phyloP scores from a whole-genome alignment of 2,113 vertebrate genomes.

The Prietella phreatophila region DNA sequence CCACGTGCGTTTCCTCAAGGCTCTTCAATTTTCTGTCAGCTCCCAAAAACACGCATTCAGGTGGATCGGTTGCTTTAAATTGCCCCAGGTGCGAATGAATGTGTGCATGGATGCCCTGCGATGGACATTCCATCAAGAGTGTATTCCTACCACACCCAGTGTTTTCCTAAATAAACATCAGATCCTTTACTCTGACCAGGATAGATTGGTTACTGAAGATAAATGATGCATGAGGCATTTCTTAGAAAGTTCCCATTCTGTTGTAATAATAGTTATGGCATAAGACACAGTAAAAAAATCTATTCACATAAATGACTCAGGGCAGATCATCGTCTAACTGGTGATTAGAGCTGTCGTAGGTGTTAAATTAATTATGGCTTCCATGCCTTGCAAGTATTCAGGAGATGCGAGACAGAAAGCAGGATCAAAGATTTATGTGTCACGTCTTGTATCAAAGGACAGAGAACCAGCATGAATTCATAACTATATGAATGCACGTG shows the following conservation, averaged over 20 bases:
- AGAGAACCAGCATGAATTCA: slow-evolving; percentile 10
- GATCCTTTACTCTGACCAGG: background rate
- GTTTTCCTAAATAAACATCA: background rate
- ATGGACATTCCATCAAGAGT: background rate
- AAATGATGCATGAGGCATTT: background rate
- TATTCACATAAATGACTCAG: background rate
- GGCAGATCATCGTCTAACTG: no score
- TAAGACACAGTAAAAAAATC: background rate
- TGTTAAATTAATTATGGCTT: background rate
- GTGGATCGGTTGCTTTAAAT: background rate
- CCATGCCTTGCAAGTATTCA: background rate
- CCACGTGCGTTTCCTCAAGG: background rate
- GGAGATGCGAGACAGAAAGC: background rate
- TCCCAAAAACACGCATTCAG: background rate
- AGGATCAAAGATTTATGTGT: background rate
- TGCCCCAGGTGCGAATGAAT: background rate
- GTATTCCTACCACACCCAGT: background rate
- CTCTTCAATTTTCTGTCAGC: background rate
- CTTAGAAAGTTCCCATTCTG: background rate
- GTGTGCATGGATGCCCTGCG: background rate
- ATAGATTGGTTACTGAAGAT: background rate
- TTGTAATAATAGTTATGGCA: background rate
- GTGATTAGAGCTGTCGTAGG: background rate
- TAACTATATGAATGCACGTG: slow-evolving; percentile 16
- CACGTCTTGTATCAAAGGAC: background rate